Evolutionary conservation across 2,797 vertebrate species (phyloP).

Genomic region (Borostomias antarcticus): DNA sequence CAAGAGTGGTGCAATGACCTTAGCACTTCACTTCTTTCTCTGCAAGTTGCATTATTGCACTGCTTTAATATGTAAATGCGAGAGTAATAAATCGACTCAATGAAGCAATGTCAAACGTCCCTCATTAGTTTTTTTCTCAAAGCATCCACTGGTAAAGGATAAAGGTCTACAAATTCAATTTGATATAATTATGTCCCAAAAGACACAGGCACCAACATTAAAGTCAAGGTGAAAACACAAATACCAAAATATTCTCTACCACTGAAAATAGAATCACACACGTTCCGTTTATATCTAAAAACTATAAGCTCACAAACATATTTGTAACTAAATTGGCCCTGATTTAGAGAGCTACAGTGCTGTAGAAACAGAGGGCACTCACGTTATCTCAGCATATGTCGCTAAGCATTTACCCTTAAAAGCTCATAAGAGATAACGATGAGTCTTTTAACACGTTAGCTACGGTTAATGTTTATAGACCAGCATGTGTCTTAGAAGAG

Average conservation of each 20-base stretch:
- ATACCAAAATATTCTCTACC: neutral
- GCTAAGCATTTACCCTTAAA: too few relatives aligned
- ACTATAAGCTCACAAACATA: neutral
- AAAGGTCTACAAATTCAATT: neutral
- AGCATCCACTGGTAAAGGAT: constrained; percentile 3
- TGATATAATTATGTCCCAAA: constrained; percentile 14
- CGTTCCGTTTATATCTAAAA: neutral
- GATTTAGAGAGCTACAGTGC: neutral
- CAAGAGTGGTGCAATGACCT: neutral
- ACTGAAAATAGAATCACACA: constrained; percentile 1
- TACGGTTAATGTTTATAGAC: neutral
- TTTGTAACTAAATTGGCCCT: neutral
- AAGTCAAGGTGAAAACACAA: constrained; percentile 2
- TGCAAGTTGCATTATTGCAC: constrained; percentile 5
- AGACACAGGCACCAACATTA: constrained; percentile 13
- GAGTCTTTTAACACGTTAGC: neutral
- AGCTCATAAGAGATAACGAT: neutral
- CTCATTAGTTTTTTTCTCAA: constrained; percentile 12
- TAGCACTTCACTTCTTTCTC: neutral
- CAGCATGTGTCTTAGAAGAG: neutral
- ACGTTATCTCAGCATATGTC: neutral
- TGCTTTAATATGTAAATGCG: neutral
- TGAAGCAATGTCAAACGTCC: constrained; percentile 6
- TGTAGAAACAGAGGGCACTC: neutral
- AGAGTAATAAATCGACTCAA: constrained; percentile 5